phyloP scores from a whole-genome alignment of 92 coral and sea anemone genomes.

The Palythoa grandis region DNA sequence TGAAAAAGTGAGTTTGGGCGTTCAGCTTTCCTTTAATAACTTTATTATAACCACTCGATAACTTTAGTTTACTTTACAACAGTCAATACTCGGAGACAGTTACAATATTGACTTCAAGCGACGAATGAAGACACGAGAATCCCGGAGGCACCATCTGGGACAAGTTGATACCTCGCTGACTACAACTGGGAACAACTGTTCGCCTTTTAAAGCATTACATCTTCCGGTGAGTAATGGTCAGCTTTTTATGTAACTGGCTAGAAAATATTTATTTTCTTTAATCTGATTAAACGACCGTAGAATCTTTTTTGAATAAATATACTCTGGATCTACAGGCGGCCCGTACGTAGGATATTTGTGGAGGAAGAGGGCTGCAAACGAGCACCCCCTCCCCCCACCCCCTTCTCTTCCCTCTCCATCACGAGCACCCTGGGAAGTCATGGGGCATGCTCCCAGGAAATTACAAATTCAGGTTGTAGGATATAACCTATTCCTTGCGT shows the following conservation, averaged over 20 bases:
- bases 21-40: too few species aligned
- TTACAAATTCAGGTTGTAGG: too few species aligned
- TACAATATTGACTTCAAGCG: slow-evolving; percentile 93
- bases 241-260: neutral
- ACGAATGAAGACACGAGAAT: slow-evolving; percentile 89
- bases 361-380: too few species aligned
- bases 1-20: neutral
- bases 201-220: slow-evolving; percentile 93
- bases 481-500: too few species aligned
- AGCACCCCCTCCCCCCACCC: too few species aligned
- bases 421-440: too few species aligned
- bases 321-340: too few species aligned
- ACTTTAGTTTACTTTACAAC: neutral
- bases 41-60: too few species aligned
- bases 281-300: neutral
- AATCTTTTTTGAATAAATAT: neutral
- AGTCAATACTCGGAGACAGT: slow-evolving; percentile 94
- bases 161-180: slow-evolving; percentile 84
- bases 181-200: slow-evolving; percentile 76
- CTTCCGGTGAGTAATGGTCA: slow-evolving; percentile 63
- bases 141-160: slow-evolving; percentile 87
- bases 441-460: too few species aligned
- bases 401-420: too few species aligned
- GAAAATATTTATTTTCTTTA: too few species aligned
- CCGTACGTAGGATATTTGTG: too few species aligned